These are phyloP conservation scores for Lamellibrachia columna DNA, from an alignment of 2,888 invertebrate species.

Conservation along the genomic window DNA sequence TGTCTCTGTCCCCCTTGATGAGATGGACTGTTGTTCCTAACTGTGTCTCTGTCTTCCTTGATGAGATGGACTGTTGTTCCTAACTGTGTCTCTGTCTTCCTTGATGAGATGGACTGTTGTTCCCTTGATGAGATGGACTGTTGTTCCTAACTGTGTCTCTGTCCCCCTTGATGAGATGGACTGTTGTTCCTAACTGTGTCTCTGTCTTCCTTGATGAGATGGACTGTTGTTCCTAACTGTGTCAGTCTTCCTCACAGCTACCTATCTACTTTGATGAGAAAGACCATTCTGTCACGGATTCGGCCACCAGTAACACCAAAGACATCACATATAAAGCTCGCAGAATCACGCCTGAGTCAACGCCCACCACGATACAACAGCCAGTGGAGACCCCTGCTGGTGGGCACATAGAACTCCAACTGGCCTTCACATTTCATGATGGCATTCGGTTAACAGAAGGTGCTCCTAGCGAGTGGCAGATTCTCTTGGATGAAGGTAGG, in stretches of 20 bases:
- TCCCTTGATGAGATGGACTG: no score
- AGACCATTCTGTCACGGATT: not conserved
- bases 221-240: not conserved
- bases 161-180: no score
- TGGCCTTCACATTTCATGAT: not conserved
- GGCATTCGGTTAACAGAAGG: not conserved
- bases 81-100: no score
- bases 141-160: no score
- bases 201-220: no score
- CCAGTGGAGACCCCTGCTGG: constrained; percentile 9
- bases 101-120: no score
- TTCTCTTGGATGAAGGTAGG: not conserved
- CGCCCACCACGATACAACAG: not conserved
- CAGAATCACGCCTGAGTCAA: not conserved
- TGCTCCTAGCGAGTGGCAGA: not conserved
- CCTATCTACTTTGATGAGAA: not conserved
- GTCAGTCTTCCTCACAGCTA: not conserved
- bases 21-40: no score
- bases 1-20: no score
- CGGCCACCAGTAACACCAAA: not conserved
- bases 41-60: no score
- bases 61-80: no score
- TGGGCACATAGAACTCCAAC: not conserved
- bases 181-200: no score
- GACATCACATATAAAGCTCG: not conserved